Percentiles rank a stretch among this genome's conserved stretches.
phyloP scores from a whole-genome alignment of 2,797 vertebrate genomes.

The Pseudomugil gertrudae region DNA sequence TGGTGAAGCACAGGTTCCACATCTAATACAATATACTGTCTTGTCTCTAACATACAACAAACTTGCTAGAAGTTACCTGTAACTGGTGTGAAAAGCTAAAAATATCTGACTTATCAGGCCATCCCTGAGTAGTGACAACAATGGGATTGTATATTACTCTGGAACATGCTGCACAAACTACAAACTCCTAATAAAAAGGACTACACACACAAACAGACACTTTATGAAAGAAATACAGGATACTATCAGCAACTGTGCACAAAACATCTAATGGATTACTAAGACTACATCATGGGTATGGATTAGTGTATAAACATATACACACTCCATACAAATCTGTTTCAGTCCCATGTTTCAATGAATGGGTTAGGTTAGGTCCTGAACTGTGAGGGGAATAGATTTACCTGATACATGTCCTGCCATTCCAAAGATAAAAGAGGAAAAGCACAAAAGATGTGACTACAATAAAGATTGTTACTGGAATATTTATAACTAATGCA shows the following conservation, averaged over 20 bases:
- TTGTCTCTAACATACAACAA: not conserved
- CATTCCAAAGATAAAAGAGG: constrained; percentile 90
- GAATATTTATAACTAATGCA: constrained; percentile 50
- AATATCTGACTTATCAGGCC: no score
- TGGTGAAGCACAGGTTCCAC: not conserved
- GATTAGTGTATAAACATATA: constrained; percentile 33
- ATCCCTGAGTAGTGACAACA: constrained; percentile 80
- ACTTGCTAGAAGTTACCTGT: constrained; percentile 30
- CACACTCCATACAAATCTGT: constrained; percentile 80
- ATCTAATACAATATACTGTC: not conserved
- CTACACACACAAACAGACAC: constrained; percentile 33
- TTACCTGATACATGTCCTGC: constrained; percentile 98
- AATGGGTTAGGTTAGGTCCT: constrained; percentile 69
- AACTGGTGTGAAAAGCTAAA: not conserved
- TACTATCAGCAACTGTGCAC: constrained; percentile 37
- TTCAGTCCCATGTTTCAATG: constrained; percentile 79
- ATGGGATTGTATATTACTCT: constrained; percentile 65
- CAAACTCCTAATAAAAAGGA: constrained; percentile 20
- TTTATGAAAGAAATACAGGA: constrained; percentile 7
- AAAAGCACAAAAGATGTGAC: constrained; percentile 92
- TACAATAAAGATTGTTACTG: constrained; percentile 81
- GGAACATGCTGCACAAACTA: constrained; percentile 43
- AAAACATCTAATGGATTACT: constrained; percentile 32
- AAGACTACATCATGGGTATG: constrained; percentile 48
- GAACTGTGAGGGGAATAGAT: constrained; percentile 71